Base-by-base conservation (phyloP, 2,888 invertebrate species). In the Chrysolina haemoptera region DNA sequence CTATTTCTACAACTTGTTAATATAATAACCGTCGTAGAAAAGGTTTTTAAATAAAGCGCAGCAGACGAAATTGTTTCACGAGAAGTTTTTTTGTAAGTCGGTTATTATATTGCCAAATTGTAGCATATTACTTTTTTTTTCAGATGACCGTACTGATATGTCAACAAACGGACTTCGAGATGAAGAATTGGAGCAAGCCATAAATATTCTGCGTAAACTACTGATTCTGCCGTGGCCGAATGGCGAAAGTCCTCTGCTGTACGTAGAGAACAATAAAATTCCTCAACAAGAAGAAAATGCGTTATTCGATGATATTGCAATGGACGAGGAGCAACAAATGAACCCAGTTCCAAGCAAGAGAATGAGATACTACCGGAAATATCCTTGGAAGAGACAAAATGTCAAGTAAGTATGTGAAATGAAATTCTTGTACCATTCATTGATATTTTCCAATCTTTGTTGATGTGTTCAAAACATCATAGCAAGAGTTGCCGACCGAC, bases 321-420 rank as follows among this genome's bases (percentile, higher is more conserved):
- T n/a, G 12, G 48, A 62, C 8, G 59, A 53, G 43, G 53, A 20
- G 12, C 67, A 67, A 4, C 65, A 62, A n/a, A 1, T 76, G n/a
- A 68, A 72, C 65, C 70, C 77, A 1, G 68, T 76, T 18, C 84
- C 83, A 40, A 78, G 74, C 20, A 92, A 92, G 78, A 87, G 91
- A 75, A 89, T 90, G 14, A 89, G 91, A 73, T 91, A 91, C 81
- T 91, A 91, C 83, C 88, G 91, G 76, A 90, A 90, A 78, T 92
- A 91, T 86, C 91, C 92, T 27, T 91, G 91, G 91, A 92, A 92
- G 83, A 88, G 92, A 65, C 91, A 92, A 82, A 91, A 90, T 68
- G 62, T 71, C 20, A 78, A 81, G 84, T 84, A 73, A 77, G 73
- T 35, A 22, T 63, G 10, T 63, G 40, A 5, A 10, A 35, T n/a